Base-by-base conservation (phyloP, 2,797 vertebrate species). In the Pseudochaenichthys georgianus region DNA sequence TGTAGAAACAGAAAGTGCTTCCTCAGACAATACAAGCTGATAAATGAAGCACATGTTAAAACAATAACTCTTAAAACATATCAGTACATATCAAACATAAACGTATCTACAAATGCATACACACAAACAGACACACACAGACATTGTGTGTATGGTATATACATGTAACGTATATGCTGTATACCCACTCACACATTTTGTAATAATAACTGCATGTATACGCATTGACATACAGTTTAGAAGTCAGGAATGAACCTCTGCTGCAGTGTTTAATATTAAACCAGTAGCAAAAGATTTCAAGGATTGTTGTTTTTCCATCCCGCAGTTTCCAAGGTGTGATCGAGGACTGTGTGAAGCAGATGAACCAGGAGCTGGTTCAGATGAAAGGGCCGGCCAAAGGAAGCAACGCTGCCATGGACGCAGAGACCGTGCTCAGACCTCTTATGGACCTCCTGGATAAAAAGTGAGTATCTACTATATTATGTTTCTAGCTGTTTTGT, bases 361-460 rank as follows among this genome's bases (percentile, higher is more conserved):
- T 99, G 98, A 97, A 95, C 87, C 93, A 95, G 64, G 98, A 99
- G 87, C 89, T 99, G 76, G 93, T 95, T 41, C 98, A 97, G 81
- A 98, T 98, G 96, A 97, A 96, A 91, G 94, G 96, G 3, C 65
- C 92, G 1, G 90, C 92, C 31, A 97, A 97, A 80, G 97, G 96
- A 61, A 97, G 95, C 90, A 98, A 95, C 3, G 91, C 96, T 0
- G 95, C 96, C 15, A 94, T 99, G 91, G 97, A 99, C 54, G 98
- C 98, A 0, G 98, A 99, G 91, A 93, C 95, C 0, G 97, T 97
- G n/a, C 93, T 99, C 38, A 93, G 98, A 43, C 96, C 97, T 1
- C 96, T 99, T 21, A 99, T 99, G 98, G 98, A 99, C 83, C 96
- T 98, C 67, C 92, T 99, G 80, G 98, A 99, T 90, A 99, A 98